These are phyloP conservation scores for Mohoua ochrocephala DNA, from an alignment of 2,113 vertebrate species.

Conservation along the genomic window DNA sequence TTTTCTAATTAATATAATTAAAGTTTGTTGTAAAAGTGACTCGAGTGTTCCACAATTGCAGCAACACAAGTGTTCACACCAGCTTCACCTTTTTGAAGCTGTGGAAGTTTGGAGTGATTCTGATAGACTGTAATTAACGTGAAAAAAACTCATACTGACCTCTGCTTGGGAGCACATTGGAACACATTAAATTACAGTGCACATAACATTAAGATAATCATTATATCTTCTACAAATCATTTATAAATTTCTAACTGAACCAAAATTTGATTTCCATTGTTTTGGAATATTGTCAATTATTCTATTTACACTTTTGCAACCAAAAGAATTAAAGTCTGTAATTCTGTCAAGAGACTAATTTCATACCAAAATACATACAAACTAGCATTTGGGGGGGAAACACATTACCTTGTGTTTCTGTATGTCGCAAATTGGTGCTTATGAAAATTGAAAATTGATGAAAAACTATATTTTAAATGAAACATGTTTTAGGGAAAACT, in stretches of 20 bases:
- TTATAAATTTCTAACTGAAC: not conserved
- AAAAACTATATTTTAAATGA: not conserved
- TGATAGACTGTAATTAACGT: not conserved
- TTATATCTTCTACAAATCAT: not conserved
- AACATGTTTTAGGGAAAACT: not conserved
- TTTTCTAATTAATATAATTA: not conserved
- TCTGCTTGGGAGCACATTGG: not conserved
- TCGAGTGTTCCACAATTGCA: not conserved
- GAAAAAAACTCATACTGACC: not conserved
- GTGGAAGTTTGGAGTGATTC: not conserved
- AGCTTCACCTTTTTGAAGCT: not conserved
- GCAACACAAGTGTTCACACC: not conserved
- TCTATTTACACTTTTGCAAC: not conserved
- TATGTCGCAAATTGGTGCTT: not conserved
- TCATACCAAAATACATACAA: not conserved
- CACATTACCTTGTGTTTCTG: not conserved
- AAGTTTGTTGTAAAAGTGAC: not conserved
- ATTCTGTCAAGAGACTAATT: not conserved
- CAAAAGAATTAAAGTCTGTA: not conserved
- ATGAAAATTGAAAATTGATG: not conserved
- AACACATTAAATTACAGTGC: not conserved
- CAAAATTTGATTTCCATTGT: not conserved
- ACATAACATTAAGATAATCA: not conserved
- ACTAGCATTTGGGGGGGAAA: not conserved
- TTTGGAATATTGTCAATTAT: not conserved